Base-by-base conservation (phyloP, 2,797 vertebrate genomes). In the Sebastes iracundus region DNA sequence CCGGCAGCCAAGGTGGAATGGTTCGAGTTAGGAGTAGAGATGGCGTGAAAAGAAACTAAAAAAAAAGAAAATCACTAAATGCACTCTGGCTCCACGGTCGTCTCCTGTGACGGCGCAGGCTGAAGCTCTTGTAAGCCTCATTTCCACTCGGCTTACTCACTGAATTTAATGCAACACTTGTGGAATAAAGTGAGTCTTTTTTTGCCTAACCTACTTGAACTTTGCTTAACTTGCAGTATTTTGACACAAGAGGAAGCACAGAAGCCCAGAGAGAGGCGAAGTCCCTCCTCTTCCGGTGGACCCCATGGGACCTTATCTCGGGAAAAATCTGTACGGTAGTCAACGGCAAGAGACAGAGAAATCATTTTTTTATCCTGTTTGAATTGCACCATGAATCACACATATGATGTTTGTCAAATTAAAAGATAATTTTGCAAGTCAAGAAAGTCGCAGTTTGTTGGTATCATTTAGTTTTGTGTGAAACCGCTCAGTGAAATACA, bases 1-100 rank as follows among this genome's bases (percentile, higher is more conserved):
- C 90, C 77, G 82, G 88, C 93, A 93, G 87, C 86, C 65, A 80
- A 80, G 62, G 78, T 87, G 87, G 90, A 92, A 92, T 95, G 93
- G 93, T 94, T 96, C 55, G 90, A 92, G 87, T 95, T 93, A 94
- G 85, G 74, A 81, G 77, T 80, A 88, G 85, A 90, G 93, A 92
- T 83, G 84, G 87, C 78, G 90, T 93, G 91, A 94, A 94, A 90
- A 90, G 92, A 93, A 88, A 78, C 72, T 59, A 71, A 14, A 59
- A 83, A 65, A 60, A 74, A 60, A 75, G 46, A 77, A 33, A 77
- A 85, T 60, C 8, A 42, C 42, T 83, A 83, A 94, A 88, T 72
- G 81, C 80, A 79, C 80, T 75, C 87, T 85, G 91, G 84, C 92
- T 93, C 88, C 81, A 59, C 49, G 56, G 25, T n/a, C 20, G 85